Conservation (phyloP, 1,140 invertebrate species). For the Nasonia longicornis region DNA sequence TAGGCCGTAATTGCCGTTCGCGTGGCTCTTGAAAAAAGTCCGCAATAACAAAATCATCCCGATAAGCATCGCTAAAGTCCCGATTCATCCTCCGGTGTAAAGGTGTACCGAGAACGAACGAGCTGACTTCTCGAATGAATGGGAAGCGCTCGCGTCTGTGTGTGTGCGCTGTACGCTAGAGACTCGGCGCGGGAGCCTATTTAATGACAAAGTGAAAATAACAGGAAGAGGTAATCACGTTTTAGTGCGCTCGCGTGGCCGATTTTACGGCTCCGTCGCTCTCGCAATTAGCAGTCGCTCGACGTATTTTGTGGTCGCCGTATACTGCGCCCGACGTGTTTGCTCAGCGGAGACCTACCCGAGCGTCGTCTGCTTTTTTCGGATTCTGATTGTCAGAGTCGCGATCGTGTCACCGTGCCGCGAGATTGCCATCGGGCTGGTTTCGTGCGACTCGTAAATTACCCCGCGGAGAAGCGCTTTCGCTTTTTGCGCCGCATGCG, state of each 20-base stretch:
- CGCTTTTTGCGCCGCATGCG: background rate
- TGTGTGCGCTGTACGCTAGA: background rate
- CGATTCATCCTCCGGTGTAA: background rate
- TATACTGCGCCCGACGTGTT: background rate
- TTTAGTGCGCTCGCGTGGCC: slow-evolving; percentile 32
- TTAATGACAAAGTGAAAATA: slow-evolving; percentile 46
- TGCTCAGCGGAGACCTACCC: background rate
- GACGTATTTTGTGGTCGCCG: background rate
- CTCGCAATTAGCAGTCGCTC: slow-evolving; percentile 36
- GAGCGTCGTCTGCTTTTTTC: background rate
- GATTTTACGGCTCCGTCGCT: slow-evolving; percentile 36
- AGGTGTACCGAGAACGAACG: background rate
- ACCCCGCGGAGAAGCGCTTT: background rate
- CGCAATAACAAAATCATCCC: background rate
- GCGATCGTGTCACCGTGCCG: background rate
- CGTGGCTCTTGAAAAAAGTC: background rate
- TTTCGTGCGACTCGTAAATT: background rate
- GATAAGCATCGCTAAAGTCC: background rate
- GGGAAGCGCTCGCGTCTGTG: background rate
- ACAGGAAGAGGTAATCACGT: slow-evolving; percentile 42
- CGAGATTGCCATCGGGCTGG: background rate
- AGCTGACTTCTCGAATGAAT: slow-evolving; percentile 8
- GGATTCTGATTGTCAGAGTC: slow-evolving; percentile 16
- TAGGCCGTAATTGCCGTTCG: background rate
- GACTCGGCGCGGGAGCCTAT: background rate